Conservation (phyloP, 2,797 vertebrate species). For the Tenualosa ilisha region DNA sequence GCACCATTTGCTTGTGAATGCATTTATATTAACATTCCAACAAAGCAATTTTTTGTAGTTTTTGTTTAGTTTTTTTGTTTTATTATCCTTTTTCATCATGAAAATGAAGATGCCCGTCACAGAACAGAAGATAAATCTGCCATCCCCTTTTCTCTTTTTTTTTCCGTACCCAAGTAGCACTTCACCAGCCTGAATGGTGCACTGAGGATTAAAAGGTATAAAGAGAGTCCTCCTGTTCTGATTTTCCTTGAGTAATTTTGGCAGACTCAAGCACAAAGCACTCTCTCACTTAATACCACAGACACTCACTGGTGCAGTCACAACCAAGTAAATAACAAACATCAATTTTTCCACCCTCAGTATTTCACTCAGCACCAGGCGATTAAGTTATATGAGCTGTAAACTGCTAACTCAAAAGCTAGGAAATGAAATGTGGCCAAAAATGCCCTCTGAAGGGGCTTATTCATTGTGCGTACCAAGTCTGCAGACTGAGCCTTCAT, state of each 20-base stretch:
- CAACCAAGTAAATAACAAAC: neutral
- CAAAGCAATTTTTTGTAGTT: too few relatives aligned
- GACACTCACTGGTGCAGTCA: neutral
- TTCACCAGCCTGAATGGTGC: neutral
- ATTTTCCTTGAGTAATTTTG: constrained; percentile 17
- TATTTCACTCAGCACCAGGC: constrained; percentile 9
- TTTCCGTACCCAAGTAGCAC: neutral
- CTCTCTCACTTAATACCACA: neutral
- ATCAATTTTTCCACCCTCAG: neutral
- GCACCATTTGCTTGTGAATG: neutral
- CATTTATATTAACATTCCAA: neutral
- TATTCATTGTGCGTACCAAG: neutral
- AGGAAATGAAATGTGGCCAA: neutral
- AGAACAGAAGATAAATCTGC: too few relatives aligned
- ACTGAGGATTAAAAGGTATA: neutral
- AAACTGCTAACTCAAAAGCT: neutral
- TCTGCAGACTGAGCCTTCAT: neutral
- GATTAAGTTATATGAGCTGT: neutral
- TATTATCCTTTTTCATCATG: too few relatives aligned
- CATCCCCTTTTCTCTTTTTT: too few relatives aligned
- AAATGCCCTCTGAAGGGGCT: neutral
- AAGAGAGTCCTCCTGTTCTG: neutral
- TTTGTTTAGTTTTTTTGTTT: too few relatives aligned
- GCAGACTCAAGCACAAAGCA: neutral
- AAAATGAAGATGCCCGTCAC: too few relatives aligned